Evolutionary conservation across 2,888 invertebrate species (phyloP), one percentile per base, ranked within the genome.

Genomic region (Drosophila kuntzei): DNA sequence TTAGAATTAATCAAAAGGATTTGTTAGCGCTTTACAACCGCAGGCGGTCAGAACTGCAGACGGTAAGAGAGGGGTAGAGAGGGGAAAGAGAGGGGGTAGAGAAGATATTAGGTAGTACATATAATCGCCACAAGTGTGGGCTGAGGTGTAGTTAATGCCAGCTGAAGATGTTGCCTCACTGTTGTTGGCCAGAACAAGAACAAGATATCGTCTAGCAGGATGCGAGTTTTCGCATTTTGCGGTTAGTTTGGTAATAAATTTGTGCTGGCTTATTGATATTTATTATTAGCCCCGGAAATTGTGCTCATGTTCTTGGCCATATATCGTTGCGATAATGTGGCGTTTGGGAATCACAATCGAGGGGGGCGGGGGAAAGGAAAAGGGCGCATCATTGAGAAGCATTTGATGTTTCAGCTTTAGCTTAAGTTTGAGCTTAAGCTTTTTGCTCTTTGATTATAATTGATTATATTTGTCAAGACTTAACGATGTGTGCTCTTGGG

Each of bases 1-100:
- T 88, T 87, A 87, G 87, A 87, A 87, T 87, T 87, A 88, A 87
- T 87, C 86, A 87, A 80, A 88, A 82, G 86, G 86, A 88, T 87
- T 88, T 87, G 72, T 71, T 75, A 67, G 80, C 80, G 72, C 72
- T 75, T 71, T 76, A 57, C 54, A 66, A 51, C 81, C 76, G 53
- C 65, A 71, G 72, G 81, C 84, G 71, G 47, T 25, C 53, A 22
- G 32, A 46, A 44, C 37, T 50, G 18, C 41, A 43, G 37, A 16
- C 18, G 44, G 12, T n/a, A 37, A 44, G 4, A 41, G 55, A 51
- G 3, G 36, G 9, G 5, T 9, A 47, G 9, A 14, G 14, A n/a
- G 51, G 20, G 20, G 39, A 22, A 22, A 27, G 41, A 9, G 39
- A 27, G 34, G 12, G 32, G 16, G 16, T 18, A 8, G 8, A 39